Percentiles rank a stretch among this genome's conserved stretches.
These are phyloP conservation scores for Parauchenoglanis ngamensis DNA, from an alignment of 2,797 vertebrate species.

Conservation along the genomic window DNA sequence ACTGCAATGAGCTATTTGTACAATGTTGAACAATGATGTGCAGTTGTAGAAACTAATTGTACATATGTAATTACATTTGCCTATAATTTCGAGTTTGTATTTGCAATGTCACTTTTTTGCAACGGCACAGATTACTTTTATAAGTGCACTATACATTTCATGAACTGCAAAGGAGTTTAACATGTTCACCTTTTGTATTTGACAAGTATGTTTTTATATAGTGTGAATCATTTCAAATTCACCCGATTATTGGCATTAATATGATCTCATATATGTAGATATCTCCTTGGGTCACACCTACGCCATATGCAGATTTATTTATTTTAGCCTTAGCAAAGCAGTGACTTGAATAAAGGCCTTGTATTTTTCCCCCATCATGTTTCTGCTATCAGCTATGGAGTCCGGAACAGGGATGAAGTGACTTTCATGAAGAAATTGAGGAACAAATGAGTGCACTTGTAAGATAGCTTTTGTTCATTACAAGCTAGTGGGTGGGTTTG, in stretches of 20 bases:
- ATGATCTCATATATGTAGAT: too few species aligned
- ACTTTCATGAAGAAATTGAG: conserved; percentile 90
- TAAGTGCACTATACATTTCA: not conserved
- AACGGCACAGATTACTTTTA: not conserved
- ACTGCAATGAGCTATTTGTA: too few species aligned
- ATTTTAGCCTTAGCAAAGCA: too few species aligned
- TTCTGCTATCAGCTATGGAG: conserved; percentile 81
- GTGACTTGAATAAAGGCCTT: not conserved
- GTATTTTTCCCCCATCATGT: not conserved
- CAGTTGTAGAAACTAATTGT: too few species aligned
- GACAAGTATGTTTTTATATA: too few species aligned
- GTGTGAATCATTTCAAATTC: too few species aligned
- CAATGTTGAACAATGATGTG: too few species aligned
- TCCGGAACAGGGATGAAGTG: conserved; percentile 94
- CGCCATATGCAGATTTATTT: not conserved
- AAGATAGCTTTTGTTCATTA: not conserved
- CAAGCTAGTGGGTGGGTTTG: not conserved
- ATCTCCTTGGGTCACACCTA: not conserved
- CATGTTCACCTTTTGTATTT: not conserved
- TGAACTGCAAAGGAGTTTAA: not conserved
- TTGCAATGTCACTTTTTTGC: too few species aligned
- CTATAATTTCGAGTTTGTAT: too few species aligned
- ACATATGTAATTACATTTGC: too few species aligned
- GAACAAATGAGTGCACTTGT: conserved; percentile 73
- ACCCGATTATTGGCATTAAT: too few species aligned